Evolutionary conservation across 35 echinoderm and acorn worm genomes (phyloP).

Genomic region (Apostichopus parvimensis): DNA sequence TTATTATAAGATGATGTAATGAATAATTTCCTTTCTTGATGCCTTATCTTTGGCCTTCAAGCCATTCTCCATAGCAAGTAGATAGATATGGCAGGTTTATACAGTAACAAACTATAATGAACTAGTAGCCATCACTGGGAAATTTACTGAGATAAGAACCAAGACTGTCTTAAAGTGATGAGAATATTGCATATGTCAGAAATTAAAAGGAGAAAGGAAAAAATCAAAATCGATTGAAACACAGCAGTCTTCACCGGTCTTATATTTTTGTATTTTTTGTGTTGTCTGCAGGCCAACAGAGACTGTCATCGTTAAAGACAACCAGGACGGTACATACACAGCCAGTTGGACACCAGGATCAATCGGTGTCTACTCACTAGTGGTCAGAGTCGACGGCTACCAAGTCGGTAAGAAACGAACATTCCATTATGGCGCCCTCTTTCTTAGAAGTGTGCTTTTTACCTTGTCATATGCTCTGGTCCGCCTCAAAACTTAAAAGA

Average conservation of each 20-base stretch:
- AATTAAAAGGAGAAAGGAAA: too few species aligned
- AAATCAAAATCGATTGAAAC: too few species aligned
- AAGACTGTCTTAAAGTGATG: neutral
- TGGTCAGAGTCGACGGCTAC: conserved; percentile 88
- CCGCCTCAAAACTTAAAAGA: too few species aligned
- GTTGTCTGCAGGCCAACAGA: conserved; percentile 80
- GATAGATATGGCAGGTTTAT: neutral
- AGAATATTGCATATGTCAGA: neutral
- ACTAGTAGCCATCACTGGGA: neutral
- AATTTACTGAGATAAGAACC: neutral
- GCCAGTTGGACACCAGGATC: conserved; percentile 93
- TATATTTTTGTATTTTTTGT: neutral
- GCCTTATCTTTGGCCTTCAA: neutral
- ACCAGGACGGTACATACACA: conserved; percentile 88
- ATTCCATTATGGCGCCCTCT: too few species aligned
- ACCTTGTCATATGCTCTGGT: too few species aligned
- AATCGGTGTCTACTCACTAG: conserved; percentile 78
- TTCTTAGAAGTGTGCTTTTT: too few species aligned
- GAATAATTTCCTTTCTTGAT: neutral
- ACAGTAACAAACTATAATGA: neutral
- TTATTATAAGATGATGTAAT: too few species aligned
- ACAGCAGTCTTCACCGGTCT: too few species aligned
- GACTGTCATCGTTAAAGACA: conserved; percentile 89
- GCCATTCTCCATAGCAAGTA: neutral
- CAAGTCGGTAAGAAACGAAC: conserved; percentile 57